A percentile compares a stretch with the other conserved stretches of the same genome.
Conservation (phyloP, 2,797 vertebrate genomes). For the Netta rufina region DNA sequence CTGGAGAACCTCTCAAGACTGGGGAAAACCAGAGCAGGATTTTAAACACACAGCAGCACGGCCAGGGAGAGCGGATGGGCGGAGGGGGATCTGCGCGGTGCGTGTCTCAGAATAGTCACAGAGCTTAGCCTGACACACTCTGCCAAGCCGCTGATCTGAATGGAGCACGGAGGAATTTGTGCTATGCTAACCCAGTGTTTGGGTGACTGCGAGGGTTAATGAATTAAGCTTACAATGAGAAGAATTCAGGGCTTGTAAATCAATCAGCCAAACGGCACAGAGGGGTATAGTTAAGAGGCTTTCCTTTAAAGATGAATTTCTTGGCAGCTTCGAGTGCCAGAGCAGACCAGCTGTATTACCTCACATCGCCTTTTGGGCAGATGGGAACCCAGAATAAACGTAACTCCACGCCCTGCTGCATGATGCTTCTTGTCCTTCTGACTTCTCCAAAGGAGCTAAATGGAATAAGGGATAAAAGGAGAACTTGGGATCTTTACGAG, state of each 20-base stretch:
- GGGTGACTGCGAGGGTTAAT: conserved; percentile 69
- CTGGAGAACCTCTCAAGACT: not conserved
- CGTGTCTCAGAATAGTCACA: not conserved
- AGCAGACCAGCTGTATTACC: conserved; percentile 68
- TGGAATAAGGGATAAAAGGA: not conserved
- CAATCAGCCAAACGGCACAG: conserved; percentile 50
- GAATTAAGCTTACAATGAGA: conserved; percentile 66
- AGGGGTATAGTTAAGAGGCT: conserved; percentile 64
- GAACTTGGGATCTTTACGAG: not conserved
- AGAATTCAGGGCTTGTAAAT: conserved; percentile 69
- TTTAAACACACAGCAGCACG: not conserved
- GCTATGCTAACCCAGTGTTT: conserved; percentile 46
- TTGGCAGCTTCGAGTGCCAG: conserved; percentile 64
- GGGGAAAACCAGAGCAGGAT: not conserved
- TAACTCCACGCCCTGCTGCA: conserved; percentile 25
- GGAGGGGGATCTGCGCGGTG: not conserved
- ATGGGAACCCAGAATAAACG: conserved; percentile 61
- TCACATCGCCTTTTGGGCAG: conserved; percentile 68
- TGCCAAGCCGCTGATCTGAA: conserved; percentile 11
- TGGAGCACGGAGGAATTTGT: conserved; percentile 40
- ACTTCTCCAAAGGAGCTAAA: conserved; percentile 2
- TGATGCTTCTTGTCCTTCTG: conserved; percentile 52
- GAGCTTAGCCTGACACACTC: not conserved
- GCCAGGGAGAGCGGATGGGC: not conserved
- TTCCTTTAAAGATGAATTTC: conserved; percentile 70